Evolutionary conservation across 2,888 invertebrate species (phyloP).

Genomic region (Gandaritis pyraliata): DNA sequence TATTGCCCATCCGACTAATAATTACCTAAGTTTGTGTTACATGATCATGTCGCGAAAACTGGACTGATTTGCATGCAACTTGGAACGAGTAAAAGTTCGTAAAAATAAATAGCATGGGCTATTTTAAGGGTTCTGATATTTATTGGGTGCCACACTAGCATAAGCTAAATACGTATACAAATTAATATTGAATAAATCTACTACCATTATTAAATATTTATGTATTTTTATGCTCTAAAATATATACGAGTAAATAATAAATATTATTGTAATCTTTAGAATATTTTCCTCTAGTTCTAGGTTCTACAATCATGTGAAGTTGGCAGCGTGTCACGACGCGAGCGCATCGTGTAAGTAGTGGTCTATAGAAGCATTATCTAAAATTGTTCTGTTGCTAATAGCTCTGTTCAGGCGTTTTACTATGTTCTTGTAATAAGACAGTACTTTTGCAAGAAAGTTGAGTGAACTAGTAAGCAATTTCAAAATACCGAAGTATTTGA

Average conservation of each 20-base stretch:
- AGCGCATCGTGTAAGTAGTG: constrained; percentile 1
- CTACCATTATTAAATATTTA: no score
- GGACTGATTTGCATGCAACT: no score
- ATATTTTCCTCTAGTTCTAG: not conserved
- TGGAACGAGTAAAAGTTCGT: no score
- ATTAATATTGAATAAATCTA: no score
- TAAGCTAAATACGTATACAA: no score
- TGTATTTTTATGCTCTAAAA: no score
- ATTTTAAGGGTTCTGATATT: no score
- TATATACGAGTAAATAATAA: not conserved
- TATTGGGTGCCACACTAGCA: no score
- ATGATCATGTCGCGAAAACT: no score
- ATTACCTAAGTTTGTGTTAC: no score
- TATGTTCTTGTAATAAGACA: not conserved
- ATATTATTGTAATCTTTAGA: not conserved
- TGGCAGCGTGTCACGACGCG: constrained; percentile 18
- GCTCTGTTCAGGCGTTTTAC: constrained; percentile 15
- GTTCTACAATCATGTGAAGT: constrained; percentile 2
- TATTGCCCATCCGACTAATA: no score
- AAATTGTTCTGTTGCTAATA: constrained; percentile 29
- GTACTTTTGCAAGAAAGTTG: not conserved
- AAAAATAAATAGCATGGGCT: no score
- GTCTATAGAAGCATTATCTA: constrained; percentile 14
- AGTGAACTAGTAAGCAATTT: not conserved
- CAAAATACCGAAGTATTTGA: not conserved